Evolutionary conservation across 2,797 vertebrate genomes (phyloP).

Genomic region (Forpus xanthops): DNA sequence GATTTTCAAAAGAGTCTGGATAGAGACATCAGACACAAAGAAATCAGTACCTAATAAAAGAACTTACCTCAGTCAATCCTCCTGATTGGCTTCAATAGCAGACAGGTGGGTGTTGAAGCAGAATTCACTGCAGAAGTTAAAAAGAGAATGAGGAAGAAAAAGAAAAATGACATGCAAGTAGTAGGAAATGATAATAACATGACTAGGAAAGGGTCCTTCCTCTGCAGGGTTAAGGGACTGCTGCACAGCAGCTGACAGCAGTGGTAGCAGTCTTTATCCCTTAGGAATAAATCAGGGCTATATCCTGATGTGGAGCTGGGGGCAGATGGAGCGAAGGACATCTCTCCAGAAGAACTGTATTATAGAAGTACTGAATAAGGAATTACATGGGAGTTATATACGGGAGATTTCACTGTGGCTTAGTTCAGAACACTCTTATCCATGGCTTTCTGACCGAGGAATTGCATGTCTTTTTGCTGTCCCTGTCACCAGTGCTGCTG

Average conservation of each 20-base stretch:
- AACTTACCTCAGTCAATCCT: constrained; percentile 69
- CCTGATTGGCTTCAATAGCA: constrained; percentile 69
- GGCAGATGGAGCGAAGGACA: not conserved
- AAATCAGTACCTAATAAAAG: constrained; percentile 70
- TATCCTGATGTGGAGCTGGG: not conserved
- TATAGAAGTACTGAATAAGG: constrained; percentile 1
- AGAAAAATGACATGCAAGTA: constrained; percentile 42
- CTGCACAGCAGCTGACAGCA: constrained; percentile 4
- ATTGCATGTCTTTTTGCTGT: not conserved
- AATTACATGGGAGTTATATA: constrained; percentile 35
- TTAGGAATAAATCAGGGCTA: not conserved
- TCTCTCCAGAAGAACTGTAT: not conserved
- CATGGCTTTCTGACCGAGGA: not conserved
- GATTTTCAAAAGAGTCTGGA: constrained; percentile 68
- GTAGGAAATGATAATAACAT: constrained; percentile 15
- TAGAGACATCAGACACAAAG: constrained; percentile 73
- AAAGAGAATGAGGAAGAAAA: constrained; percentile 18
- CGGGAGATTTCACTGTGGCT: not conserved
- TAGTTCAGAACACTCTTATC: not conserved
- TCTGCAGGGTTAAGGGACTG: constrained; percentile 8
- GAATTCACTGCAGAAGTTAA: constrained; percentile 55
- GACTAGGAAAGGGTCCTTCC: constrained; percentile 1
- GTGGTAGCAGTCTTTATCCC: not conserved
- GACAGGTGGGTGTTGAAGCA: constrained; percentile 66
- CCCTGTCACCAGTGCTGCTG: not conserved